Base-by-base conservation (phyloP, 2,888 invertebrate species). In the Carcina quercana region DNA sequence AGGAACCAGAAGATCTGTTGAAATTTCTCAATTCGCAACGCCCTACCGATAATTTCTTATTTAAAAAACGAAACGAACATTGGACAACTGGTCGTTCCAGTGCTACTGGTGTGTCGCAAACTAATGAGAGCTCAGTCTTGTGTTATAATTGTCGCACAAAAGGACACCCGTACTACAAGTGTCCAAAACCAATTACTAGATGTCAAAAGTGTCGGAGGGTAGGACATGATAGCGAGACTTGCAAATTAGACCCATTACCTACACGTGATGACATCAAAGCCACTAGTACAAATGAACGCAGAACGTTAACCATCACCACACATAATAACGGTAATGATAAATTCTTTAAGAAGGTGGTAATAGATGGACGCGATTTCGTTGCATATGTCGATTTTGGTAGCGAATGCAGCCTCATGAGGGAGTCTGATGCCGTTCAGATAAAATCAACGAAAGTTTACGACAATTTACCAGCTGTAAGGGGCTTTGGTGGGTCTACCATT, bases 1-100 rank as follows among this genome's bases (percentile, higher is more conserved):
- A 25, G 2, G 41, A 45, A 30, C 45, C 42, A 3, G 41, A 45
- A 25, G 38, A 40, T 5, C 20, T 49, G 10, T 30, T 44, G 8
- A 21, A 25, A 10, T 41, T 25, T 29, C 29, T 43, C 1, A 12
- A 10, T 20, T 32, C 31, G 13, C 37, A 35, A 13, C 26, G 14
- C 15, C 6, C 1, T 2, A 3, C 4, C 1, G 15, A 5, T 4
- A 10, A 27, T 11, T 2, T 5, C 7, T n/a, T 6, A 1, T 6
- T 2, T 2, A 13, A 33, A 25, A 12, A 30, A 15, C 13, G 10
- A 1, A 14, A 26, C 22, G 2, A 11, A 8, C 3, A n/a, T n/a
- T 4, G 6, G 12, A 21, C 15, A 22, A 19, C 8, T 17, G 7
- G 3, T 6, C 6, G n/a, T 2, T 3, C 17, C 5, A 19, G 12